Base-by-base conservation (phyloP, 2,113 vertebrate species). In the Grammomys dolichurus region DNA sequence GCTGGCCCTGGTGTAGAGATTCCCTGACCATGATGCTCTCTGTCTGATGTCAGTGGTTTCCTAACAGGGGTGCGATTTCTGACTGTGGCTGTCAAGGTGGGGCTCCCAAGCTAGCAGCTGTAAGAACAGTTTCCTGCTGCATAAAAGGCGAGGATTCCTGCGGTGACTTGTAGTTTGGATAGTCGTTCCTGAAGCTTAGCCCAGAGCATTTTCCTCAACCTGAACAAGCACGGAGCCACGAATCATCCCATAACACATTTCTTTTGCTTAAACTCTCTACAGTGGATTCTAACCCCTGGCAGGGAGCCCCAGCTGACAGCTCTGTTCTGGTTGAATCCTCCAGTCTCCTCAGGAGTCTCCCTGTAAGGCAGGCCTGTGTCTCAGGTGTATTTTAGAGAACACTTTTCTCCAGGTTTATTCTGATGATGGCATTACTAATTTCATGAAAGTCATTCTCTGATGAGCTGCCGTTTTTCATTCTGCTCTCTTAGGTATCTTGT, bases 381-480 rank as follows among this genome's bases (percentile, higher is more conserved):
- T 86, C 58, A 73, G 33, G 78, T 11, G 7, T n/a, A 80, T 48
- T 84, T 84, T 84, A 54, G 94, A 95, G 77, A 63, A 40, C 51
- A 2, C 31, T 0, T 69, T 56, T 89, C 22, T 86, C 36, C 31
- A 12, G 75, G 33, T 40, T 80, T 89, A 48, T 26, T 73, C 75
- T 60, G 33, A 19, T 43, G 31, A 31, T 54, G 60, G 28, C 26
- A n/a, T 70, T 43, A 67, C 48, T 93, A 72, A 51, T 58, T 65
- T 84, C 65, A 76, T 48, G 28, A 87, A 72, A 33, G 67, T n/a
- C 33, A 40, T 22, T 94, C 40, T 80, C 28, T 16, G 22, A 24
- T 36, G 46, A 72, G 78, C 31, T 84, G 86, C 91, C 11, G 13
- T 93, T 92, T 92, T 91, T n/a, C 22, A 70, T 76, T 73, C 65